Base-by-base conservation (phyloP, 23 tunicate species). In the Ciona savignyi region DNA sequence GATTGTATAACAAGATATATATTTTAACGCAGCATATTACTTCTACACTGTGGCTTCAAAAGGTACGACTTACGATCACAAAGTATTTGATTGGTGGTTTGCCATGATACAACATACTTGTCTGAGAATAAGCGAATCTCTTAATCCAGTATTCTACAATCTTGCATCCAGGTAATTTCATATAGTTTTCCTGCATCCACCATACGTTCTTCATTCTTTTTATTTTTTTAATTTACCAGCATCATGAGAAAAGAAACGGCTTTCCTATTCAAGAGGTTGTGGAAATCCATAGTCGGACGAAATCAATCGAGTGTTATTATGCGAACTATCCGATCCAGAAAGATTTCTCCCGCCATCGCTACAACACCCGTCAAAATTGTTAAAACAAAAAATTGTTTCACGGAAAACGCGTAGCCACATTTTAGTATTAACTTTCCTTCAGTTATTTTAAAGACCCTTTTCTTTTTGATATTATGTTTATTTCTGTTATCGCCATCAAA, bases 101-200 rank as follows among this genome's bases (percentile, higher is more conserved):
- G 76, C 60, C 1, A 72, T 49, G 29, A 64, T 27, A 6, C 27
- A 42, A 19, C 34, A 48, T 72, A 72, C 34, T 49, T 49, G 64
- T 25, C 26, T 72, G 31, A 42, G 76, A 1, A 32, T 72, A 23
- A 72, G 76, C 51, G 76, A 72, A 51, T 72, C 65, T 27, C 76
- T 72, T 21, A 72, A 72, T 23, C 76, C 76, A 19, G 64, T 72
- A 33, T 72, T 72, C 64, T 72, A 72, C 76, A 72, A 72, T 49
- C 76, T 72, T 24, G 76, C 76, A 1, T 72, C 76, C 1, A 72
- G 64, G 76, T 72, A 72, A 63, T 23, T 63, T 11, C 61, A 11
- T 49, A 49, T n/a, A n/a, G n/a, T n/a, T n/a, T n/a, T n/a, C n/a
- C n/a, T 42, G 11, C 9, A 6, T 42, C 9, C 56, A 42, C 9